Conservation (phyloP, 2,888 invertebrate genomes). For the Drosophila glabriapex region DNA sequence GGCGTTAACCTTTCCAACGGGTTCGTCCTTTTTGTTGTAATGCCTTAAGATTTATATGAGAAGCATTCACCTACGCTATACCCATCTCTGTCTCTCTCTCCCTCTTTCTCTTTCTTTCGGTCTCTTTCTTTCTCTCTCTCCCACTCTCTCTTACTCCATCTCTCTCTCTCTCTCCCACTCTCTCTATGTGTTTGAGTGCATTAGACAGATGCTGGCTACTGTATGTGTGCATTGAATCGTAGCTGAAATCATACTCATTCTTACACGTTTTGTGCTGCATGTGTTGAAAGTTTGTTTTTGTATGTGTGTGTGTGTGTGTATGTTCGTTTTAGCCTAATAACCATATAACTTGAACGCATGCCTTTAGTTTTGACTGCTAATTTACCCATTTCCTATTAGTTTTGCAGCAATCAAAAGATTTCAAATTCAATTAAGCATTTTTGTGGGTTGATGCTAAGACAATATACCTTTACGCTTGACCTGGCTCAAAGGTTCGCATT, state of each 20-base stretch:
- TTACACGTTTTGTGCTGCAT: constrained; percentile 5
- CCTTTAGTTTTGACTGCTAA: constrained; percentile 50
- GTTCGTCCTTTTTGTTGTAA: constrained; percentile 64
- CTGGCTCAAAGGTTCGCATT: constrained; percentile 1
- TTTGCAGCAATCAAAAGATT: constrained; percentile 53
- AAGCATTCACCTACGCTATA: neutral
- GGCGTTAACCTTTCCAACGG: constrained; percentile 68
- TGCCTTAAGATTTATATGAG: constrained; percentile 70
- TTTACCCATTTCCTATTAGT: constrained; percentile 57
- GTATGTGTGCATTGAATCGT: constrained; percentile 61
- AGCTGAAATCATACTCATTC: constrained; percentile 39
- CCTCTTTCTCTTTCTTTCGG: neutral
- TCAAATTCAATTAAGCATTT: constrained; percentile 62
- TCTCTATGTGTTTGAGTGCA: constrained; percentile 38
- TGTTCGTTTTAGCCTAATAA: constrained; percentile 12
- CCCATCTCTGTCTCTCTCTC: neutral
- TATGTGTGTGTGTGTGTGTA: neutral
- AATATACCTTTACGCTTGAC: constrained; percentile 33
- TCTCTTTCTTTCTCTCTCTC: neutral
- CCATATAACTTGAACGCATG: constrained; percentile 32
- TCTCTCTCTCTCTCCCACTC: constrained; percentile 3
- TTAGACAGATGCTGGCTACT: constrained; percentile 35
- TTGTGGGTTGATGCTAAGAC: constrained; percentile 39
- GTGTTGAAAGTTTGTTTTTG: neutral
- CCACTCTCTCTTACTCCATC: neutral